Evolutionary conservation across 2,888 invertebrate genomes (phyloP).

Genomic region (Stenodera caucasica): DNA sequence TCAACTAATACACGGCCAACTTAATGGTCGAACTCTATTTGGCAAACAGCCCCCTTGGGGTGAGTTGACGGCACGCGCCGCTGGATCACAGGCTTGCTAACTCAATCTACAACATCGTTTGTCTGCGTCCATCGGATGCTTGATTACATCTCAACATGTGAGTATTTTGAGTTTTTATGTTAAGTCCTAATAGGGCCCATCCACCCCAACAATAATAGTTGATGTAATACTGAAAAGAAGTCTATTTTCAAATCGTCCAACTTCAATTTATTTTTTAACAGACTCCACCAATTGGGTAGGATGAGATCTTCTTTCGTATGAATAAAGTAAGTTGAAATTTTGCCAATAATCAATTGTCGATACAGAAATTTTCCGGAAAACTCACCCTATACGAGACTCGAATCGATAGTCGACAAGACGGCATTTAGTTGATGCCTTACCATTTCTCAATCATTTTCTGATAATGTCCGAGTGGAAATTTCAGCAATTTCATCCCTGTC

Average conservation of each 20-base stretch:
- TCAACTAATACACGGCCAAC: conserved; percentile 1
- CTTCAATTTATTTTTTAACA: conserved; percentile 3
- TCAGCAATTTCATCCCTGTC: not conserved
- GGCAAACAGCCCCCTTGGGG: conserved; percentile 20
- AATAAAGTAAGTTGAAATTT: conserved; percentile 7
- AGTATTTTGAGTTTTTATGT: conserved; percentile 20
- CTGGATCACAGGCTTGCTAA: conserved; percentile 21
- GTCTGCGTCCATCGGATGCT: conserved; percentile 24
- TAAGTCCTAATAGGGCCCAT: conserved; percentile 17
- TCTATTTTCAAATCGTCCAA: not conserved
- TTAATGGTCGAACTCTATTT: conserved; percentile 18
- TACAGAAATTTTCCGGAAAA: not conserved
- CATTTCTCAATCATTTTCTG: not conserved
- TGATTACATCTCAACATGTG: conserved; percentile 27
- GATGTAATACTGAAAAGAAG: not conserved
- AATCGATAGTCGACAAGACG: not conserved
- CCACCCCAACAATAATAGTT: conserved; percentile 7
- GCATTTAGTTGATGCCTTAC: not conserved
- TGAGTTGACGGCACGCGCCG: conserved; percentile 20
- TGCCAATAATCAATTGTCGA: conserved; percentile 11
- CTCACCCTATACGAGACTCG: not conserved
- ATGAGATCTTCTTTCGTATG: too few species aligned
- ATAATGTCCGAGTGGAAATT: not conserved
- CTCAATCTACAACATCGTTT: conserved; percentile 28
- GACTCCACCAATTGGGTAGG: too few species aligned